phyloP scores from a whole-genome alignment of 1,140 invertebrate species.

The Drosophila bifasciata region DNA sequence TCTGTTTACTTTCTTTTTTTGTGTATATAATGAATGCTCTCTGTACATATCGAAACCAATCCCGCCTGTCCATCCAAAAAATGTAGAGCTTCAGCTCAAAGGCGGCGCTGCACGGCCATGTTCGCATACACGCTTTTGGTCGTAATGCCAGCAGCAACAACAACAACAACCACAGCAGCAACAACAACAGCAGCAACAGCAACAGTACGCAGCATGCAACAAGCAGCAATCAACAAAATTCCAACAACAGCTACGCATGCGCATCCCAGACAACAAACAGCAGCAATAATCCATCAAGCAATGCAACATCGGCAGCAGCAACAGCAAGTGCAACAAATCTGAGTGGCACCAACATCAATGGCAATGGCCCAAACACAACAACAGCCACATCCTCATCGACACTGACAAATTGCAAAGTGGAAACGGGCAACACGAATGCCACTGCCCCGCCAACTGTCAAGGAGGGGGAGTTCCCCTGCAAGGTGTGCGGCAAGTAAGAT shows the following conservation, averaged over 20 bases:
- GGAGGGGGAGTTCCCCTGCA: slow-evolving; percentile 92
- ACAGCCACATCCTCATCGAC: slow-evolving; percentile 4
- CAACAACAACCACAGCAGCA: slow-evolving; percentile 48
- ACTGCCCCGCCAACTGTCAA: slow-evolving; percentile 50
- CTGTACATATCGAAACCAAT: slow-evolving; percentile 17
- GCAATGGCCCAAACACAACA: slow-evolving; percentile 12
- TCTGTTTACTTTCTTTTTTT: slow-evolving; percentile 49
- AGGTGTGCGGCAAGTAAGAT: slow-evolving; percentile 99
- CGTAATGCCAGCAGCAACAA: slow-evolving; percentile 67
- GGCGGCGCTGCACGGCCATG: slow-evolving; percentile 91
- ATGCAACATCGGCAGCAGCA: slow-evolving; percentile 32
- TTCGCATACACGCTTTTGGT: slow-evolving; percentile 87
- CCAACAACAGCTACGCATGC: slow-evolving; percentile 43
- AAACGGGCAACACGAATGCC: slow-evolving; percentile 15
- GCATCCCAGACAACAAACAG: slow-evolving; percentile 17
- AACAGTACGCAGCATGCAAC: slow-evolving; percentile 51
- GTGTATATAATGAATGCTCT: slow-evolving; percentile 62
- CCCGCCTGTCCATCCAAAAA: slow-evolving; percentile 59
- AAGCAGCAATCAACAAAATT: slow-evolving; percentile 25
- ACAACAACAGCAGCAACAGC: slow-evolving; percentile 36
- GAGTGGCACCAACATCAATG: slow-evolving; percentile 24
- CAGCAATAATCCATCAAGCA: slow-evolving; percentile 17
- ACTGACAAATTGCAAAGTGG: slow-evolving; percentile 26
- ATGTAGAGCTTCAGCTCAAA: slow-evolving; percentile 92
- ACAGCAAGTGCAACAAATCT: slow-evolving; percentile 23